A percentile compares a stretch with the other conserved stretches of the same genome.
These are phyloP conservation scores for Platysteira castanea DNA, from an alignment of 2,113 vertebrate genomes.

Conservation along the genomic window DNA sequence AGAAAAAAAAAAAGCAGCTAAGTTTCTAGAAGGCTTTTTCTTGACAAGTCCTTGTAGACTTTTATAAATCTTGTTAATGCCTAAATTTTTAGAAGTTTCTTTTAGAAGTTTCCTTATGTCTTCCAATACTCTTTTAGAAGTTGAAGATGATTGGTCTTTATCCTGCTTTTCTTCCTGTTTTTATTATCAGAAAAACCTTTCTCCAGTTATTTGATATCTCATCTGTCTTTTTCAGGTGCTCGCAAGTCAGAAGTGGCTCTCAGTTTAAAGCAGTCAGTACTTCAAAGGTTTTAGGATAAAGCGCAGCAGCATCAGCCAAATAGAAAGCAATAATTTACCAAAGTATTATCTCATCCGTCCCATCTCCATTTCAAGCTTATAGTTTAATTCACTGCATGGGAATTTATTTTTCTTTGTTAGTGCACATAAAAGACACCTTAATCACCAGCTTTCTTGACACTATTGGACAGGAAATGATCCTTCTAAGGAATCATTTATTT, in stretches of 20 bases:
- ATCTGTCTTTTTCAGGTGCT: not conserved
- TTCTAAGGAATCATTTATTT: not conserved
- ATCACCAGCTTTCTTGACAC: not conserved
- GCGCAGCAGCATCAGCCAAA: rapidly evolving
- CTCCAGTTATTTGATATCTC: not conserved
- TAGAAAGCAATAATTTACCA: not conserved
- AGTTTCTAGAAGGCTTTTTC: not conserved
- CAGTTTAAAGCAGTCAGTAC: not conserved
- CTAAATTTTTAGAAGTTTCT: not conserved
- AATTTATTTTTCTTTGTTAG: not conserved
- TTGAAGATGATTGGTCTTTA: not conserved
- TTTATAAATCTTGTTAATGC: not conserved
- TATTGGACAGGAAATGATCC: not conserved
- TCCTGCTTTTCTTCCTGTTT: not conserved
- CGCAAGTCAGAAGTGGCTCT: not conserved
- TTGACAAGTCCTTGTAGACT: not conserved
- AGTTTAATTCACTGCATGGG: not conserved
- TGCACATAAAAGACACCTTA: not conserved
- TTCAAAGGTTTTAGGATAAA: not conserved
- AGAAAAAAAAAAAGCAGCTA: not conserved
- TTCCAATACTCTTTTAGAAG: not conserved
- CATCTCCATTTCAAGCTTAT: not conserved
- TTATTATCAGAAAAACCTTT: not conserved
- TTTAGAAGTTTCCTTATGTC: not conserved
- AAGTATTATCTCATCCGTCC: not conserved